These are phyloP conservation scores for Drosophila prolongata DNA, from an alignment of 2,888 invertebrate species.

Conservation along the genomic window DNA sequence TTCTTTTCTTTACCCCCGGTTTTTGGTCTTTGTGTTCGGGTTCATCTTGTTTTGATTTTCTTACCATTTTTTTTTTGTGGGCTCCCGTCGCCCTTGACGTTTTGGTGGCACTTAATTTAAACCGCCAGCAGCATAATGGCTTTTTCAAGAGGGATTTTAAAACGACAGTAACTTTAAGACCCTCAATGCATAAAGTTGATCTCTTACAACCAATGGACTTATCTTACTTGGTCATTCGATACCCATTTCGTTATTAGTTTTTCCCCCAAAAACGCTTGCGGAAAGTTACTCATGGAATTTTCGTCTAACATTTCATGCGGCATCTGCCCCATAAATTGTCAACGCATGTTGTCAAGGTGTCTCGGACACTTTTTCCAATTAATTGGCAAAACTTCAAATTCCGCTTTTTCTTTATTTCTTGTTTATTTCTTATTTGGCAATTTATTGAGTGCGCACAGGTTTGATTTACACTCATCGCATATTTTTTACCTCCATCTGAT, in stretches of 20 bases:
- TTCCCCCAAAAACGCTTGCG: slow-evolving; percentile 9
- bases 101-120: slow-evolving; percentile 67
- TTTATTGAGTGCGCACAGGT: slow-evolving; percentile 28
- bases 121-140: slow-evolving; percentile 60
- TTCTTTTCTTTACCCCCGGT: slow-evolving; percentile 21
- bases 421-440: slow-evolving; percentile 16
- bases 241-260: slow-evolving; percentile 38
- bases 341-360: slow-evolving; percentile 51
- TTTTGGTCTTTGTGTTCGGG: slow-evolving; percentile 31
- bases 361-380: slow-evolving; percentile 66
- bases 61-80: slow-evolving; percentile 52
- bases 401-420: slow-evolving; percentile 9
- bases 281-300: slow-evolving; percentile 29
- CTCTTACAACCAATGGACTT: slow-evolving; percentile 7
- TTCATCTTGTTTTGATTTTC: slow-evolving; percentile 47
- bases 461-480: slow-evolving; percentile 24
- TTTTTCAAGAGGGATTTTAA: slow-evolving; percentile 56
- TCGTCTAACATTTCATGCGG: slow-evolving; percentile 45
- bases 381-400: slow-evolving; percentile 52
- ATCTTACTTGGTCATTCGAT: slow-evolving; percentile 21
- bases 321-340: slow-evolving; percentile 54
- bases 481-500: not conserved
- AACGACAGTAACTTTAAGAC: slow-evolving; percentile 23
- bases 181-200: not conserved
- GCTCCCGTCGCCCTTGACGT: slow-evolving; percentile 47